Percentiles rank a stretch among this genome's conserved stretches.
phyloP scores from a whole-genome alignment of 2,888 invertebrate species.

The Sclerodermus sp. region DNA sequence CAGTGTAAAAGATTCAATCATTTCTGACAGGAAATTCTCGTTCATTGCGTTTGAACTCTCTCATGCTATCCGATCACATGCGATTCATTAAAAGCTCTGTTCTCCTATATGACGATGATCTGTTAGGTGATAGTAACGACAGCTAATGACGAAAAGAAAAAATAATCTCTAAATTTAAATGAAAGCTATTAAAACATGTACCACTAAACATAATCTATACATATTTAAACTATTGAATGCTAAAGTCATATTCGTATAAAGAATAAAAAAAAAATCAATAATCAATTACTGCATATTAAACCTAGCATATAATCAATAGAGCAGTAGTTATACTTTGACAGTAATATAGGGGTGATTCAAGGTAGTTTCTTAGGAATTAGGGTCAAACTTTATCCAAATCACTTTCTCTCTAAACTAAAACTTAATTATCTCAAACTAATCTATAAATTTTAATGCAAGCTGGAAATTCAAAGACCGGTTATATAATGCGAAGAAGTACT shows the following conservation, averaged over 20 bases:
- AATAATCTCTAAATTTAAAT: constrained; percentile 36
- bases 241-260: constrained; percentile 52
- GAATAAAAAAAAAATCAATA: constrained; percentile 45
- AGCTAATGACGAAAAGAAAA: neutral
- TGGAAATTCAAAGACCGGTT: constrained; percentile 28
- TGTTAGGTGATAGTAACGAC: constrained; percentile 1
- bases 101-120: constrained; percentile 11
- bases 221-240: constrained; percentile 56
- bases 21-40: constrained; percentile 20
- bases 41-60: constrained; percentile 20
- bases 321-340: constrained; percentile 46
- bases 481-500: constrained; percentile 31
- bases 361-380: constrained; percentile 48
- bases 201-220: constrained; percentile 54
- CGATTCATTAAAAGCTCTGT: constrained; percentile 14
- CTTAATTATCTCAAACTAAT: constrained; percentile 44
- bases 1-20: constrained; percentile 5
- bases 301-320: constrained; percentile 50
- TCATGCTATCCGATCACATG: constrained; percentile 10
- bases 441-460: constrained; percentile 31
- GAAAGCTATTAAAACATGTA: constrained; percentile 37
- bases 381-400: constrained; percentile 49
- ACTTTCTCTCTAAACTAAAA: constrained; percentile 52
- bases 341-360: constrained; percentile 47
- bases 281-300: constrained; percentile 49